Evolutionary conservation across 2,113 vertebrate species (phyloP).

Genomic region (Lophotis ruficrista): DNA sequence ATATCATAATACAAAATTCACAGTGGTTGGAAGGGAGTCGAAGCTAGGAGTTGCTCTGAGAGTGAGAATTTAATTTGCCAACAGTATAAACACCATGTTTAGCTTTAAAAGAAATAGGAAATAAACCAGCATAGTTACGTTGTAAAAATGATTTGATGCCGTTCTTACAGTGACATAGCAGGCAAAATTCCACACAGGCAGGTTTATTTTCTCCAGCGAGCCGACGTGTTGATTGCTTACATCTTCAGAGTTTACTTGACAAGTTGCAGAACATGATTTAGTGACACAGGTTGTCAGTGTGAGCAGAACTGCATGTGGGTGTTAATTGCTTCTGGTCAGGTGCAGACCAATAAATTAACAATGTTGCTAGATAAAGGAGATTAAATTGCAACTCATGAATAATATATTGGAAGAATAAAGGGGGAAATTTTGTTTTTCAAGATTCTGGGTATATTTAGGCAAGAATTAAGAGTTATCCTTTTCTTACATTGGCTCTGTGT

Average conservation of each 20-base stretch:
- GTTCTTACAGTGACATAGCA: background rate
- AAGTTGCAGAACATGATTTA: background rate
- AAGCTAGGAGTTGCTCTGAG: background rate
- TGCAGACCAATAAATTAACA: background rate
- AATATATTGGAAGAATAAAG: background rate
- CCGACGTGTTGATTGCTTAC: background rate
- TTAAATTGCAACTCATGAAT: background rate
- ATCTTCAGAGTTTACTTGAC: background rate
- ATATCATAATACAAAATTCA: background rate
- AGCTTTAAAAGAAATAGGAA: background rate
- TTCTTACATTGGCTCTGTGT: background rate
- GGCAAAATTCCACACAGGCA: background rate
- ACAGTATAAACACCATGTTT: background rate
- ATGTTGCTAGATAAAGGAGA: background rate
- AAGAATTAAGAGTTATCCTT: background rate
- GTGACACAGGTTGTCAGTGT: background rate
- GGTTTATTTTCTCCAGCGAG: background rate
- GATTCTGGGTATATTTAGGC: background rate
- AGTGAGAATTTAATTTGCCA: background rate
- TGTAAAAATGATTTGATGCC: background rate
- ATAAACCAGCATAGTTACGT: background rate
- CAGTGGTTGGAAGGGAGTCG: background rate
- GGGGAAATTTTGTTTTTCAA: background rate
- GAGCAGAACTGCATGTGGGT: background rate
- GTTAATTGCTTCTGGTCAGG: conserved; percentile 11